Conservation (phyloP, 2,113 vertebrate species). For the Mus pahari region DNA sequence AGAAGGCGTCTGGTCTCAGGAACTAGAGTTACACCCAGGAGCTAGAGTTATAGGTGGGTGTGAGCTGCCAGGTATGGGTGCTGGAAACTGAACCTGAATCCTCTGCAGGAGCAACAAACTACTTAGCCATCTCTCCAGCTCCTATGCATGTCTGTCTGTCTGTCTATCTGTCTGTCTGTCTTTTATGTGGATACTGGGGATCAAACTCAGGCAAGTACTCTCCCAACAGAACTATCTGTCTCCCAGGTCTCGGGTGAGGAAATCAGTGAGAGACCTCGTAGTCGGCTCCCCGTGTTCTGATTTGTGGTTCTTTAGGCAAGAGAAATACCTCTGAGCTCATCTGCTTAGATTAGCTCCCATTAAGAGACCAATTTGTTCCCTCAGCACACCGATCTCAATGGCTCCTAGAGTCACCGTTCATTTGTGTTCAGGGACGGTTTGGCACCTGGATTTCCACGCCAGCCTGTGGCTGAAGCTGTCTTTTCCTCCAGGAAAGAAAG, state of each 20-base stretch:
- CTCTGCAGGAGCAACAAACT: neutral
- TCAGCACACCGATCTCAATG: neutral
- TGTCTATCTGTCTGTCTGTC: neutral
- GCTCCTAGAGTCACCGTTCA: neutral
- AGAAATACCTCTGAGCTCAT: neutral
- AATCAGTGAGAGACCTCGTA: neutral
- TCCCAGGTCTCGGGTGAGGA: neutral
- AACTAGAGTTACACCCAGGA: neutral
- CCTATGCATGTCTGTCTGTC: neutral
- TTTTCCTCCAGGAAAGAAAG: neutral
- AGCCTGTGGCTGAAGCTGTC: neutral
- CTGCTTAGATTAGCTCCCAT: neutral
- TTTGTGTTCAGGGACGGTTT: neutral
- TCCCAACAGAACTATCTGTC: neutral
- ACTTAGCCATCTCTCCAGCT: neutral
- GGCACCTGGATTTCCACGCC: neutral
- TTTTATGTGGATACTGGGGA: neutral
- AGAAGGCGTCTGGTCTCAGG: neutral
- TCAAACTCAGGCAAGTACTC: neutral
- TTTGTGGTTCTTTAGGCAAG: neutral
- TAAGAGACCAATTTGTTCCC: neutral
- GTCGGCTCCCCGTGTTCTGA: neutral
- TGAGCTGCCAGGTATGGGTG: neutral
- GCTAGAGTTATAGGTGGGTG: neutral
- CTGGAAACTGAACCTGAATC: neutral